Evolutionary conservation across 2,888 invertebrate genomes (phyloP), one percentile per base, ranked within the genome.

Genomic region (Eupithecia insigniata): DNA sequence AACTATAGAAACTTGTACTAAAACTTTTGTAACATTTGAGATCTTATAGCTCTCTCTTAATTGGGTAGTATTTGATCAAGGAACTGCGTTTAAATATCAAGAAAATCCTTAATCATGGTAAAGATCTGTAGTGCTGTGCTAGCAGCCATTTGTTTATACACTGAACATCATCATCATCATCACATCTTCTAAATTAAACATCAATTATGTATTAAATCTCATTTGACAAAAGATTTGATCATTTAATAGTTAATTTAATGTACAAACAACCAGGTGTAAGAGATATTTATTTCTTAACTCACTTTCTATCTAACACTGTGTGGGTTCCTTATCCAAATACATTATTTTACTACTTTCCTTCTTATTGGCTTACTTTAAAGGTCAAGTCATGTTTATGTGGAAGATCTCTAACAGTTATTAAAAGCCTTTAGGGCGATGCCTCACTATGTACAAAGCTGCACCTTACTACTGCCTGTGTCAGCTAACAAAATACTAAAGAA

Each of bases 381-480:
- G 55, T 30, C 32, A 62, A 32, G 34, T 62, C 61, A 64, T 36
- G 22, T 64, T 64, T 39, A 22, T 26, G 34, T 22, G 18, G 62
- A 64, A 39, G 60, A 36, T 64, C 64, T 64, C 36, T 64, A 64
- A 22, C 36, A 64, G 36, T 22, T n/a, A n/a, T n/a, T 26, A 64
- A 62, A 26, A 64, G 51, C 64, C 32, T 32, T 34, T 64, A 65
- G 66, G 66, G 43, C 43, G 26, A 55, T 18, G 39, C 30, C 61
- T 64, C 36, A 64, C 36, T 18, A 36, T 64, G 22, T 64, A 64
- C 34, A 62, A 62, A 62, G 14, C 64, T 36, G 64, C 64, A 64
- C 64, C 39, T 22, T 69, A 73, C 34, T 69, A 55, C 58, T 71
- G 67, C 64, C 64, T 43, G 30, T 68, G 60, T 16, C 66, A 32